Conservation (phyloP, 2,888 invertebrate genomes). For the Ectropis crepuscularia region DNA sequence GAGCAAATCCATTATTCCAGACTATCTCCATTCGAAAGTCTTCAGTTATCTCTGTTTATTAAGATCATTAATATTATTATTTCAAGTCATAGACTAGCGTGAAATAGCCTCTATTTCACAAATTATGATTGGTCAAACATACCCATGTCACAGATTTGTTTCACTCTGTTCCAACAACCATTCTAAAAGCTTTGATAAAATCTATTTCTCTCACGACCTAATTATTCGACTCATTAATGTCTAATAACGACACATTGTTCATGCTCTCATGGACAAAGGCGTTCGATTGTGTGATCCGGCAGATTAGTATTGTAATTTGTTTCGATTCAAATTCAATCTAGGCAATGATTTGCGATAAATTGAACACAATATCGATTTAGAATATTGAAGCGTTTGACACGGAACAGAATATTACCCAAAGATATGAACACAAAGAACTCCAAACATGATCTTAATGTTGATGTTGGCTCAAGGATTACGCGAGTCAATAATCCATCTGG, state of each 20-base stretch:
- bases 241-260: conserved; percentile 42
- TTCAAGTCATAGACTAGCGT: neutral
- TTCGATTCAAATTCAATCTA: conserved; percentile 42
- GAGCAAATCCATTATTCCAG: no score
- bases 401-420: neutral
- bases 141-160: conserved; percentile 4
- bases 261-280: conserved; percentile 37
- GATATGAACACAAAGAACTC: no score
- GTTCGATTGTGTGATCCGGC: conserved; percentile 36
- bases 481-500: no score
- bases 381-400: neutral
- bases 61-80: no score
- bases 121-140: neutral
- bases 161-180: conserved; percentile 5
- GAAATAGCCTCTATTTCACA: neutral
- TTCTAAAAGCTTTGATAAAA: conserved; percentile 22
- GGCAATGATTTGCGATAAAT: conserved; percentile 41
- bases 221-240: conserved; percentile 35
- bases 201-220: conserved; percentile 25
- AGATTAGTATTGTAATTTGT: conserved; percentile 38
- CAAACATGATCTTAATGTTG: no score
- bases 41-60: no score
- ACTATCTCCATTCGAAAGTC: no score
- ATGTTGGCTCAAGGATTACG: no score
- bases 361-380: conserved; percentile 25